A percentile compares a stretch with the other conserved stretches of the same genome.
Evolutionary conservation across 2,797 vertebrate species (phyloP).

Genomic region (Micropoecilia bifurca): DNA sequence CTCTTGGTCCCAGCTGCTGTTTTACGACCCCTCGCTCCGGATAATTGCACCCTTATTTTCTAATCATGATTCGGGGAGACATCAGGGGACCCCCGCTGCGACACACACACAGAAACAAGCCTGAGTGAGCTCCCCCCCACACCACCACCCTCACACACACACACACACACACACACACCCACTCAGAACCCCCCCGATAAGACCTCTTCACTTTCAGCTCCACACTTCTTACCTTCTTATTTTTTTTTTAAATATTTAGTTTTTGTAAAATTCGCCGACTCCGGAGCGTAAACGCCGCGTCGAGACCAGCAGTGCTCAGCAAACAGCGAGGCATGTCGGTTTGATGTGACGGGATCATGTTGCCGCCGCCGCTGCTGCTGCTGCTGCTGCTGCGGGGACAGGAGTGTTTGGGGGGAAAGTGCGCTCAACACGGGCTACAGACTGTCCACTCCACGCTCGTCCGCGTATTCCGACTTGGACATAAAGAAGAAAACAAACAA

Average conservation of each 20-base stretch:
- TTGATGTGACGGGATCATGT: constrained; percentile 95
- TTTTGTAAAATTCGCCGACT: constrained; percentile 75
- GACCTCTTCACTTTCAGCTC: constrained; percentile 67
- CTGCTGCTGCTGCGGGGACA: constrained; percentile 79
- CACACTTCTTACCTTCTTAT: constrained; percentile 87
- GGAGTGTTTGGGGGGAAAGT: constrained; percentile 84
- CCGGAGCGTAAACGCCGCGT: constrained; percentile 89
- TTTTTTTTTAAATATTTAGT: background rate
- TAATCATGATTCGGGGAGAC: constrained; percentile 84
- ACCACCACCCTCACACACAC: background rate
- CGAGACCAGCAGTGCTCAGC: constrained; percentile 90
- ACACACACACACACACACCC: background rate
- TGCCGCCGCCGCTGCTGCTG: constrained; percentile 31
- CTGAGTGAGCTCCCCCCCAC: constrained; percentile 54
- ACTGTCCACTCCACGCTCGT: constrained; percentile 86
- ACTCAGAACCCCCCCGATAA: constrained; percentile 52
- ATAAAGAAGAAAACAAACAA: constrained; percentile 37
- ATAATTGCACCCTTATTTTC: constrained; percentile 92
- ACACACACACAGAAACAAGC: constrained; percentile 4
- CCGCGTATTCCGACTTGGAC: constrained; percentile 76
- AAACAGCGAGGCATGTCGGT: constrained; percentile 97
- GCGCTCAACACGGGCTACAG: constrained; percentile 89
- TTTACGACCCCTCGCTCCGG: constrained; percentile 85
- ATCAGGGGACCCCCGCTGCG: constrained; percentile 82
- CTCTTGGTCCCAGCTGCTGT: constrained; percentile 76